Percentiles rank a stretch among this genome's conserved stretches.
Evolutionary conservation across 2,888 invertebrate species (phyloP).

Genomic region (Plebejus argus): DNA sequence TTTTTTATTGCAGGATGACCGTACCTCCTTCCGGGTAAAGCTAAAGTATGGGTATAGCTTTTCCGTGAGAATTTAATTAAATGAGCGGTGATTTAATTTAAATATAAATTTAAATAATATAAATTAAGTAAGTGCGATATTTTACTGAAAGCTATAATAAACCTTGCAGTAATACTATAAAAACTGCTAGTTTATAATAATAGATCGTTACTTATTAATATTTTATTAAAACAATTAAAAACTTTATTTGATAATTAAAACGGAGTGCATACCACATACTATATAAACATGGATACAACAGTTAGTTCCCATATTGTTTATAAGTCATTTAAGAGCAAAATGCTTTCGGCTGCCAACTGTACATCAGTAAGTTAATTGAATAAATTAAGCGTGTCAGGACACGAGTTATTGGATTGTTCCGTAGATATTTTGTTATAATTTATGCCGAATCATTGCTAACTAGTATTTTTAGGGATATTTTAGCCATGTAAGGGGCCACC

Average conservation of each 20-base stretch:
- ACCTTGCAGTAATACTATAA: not conserved
- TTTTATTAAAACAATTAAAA: not conserved
- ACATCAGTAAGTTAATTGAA: conserved; percentile 1
- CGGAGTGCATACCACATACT: not conserved
- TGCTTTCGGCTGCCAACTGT: not conserved
- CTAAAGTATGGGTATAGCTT: too few species aligned
- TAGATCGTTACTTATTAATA: not conserved
- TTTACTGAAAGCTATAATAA: not conserved
- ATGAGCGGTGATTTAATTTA: too few species aligned
- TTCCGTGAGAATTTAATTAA: not conserved
- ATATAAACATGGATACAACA: not conserved
- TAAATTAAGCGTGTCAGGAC: too few species aligned
- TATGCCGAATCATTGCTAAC: too few species aligned
- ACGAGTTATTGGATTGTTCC: too few species aligned
- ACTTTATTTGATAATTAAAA: not conserved
- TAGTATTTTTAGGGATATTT: too few species aligned
- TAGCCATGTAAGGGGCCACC: too few species aligned
- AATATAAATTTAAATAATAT: too few species aligned
- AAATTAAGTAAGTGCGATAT: not conserved
- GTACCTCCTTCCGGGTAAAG: too few species aligned
- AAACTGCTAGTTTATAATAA: not conserved
- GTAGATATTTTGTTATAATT: too few species aligned
- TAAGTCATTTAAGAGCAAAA: not conserved
- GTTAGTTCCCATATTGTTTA: not conserved
- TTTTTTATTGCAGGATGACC: too few species aligned